Evolutionary conservation across 2,113 vertebrate genomes (phyloP), one percentile per base, ranked within the genome.

Genomic region (Rhynchomys soricoides): DNA sequence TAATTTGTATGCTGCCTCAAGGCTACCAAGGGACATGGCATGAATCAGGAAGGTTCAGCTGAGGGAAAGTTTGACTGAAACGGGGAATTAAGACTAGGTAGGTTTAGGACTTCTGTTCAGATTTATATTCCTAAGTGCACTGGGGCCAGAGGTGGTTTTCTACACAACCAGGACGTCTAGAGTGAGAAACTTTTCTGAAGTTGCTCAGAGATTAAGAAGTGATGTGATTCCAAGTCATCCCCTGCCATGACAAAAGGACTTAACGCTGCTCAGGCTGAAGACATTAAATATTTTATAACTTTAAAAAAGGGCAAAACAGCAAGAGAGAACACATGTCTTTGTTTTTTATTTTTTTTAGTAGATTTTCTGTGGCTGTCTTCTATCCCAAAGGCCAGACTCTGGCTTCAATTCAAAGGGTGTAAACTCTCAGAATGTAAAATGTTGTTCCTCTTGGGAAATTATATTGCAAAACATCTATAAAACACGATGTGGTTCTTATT

Each of bases 1-100:
- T 96, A 95, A 93, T 96, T 95, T 96, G 68, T 93, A 97, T 94
- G 77, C 90, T 73, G 19, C 62, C 74, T 95, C n/a, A 77, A 83
- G 90, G 52, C 26, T 96, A 24, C 9, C 73, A 77, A 95, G 55
- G 62, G 88, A 24, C 77, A 22, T 82, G 21, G 50, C 40, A 1
- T 34, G 89, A 78, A 86, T 88, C 40, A 86, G 64, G 70, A 79
- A 96, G 45, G 48, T 74, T 93, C 4, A 70, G 57, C 4, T 85
- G 73, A 96, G 62, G 88, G 93, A 90, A 95, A 95, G 57, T 93
- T 93, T 78, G 96, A 82, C 31, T 52, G 37, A 94, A 95, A 90
- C 78, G 21, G 90, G 62, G 96, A 89, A 81, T 70, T 73, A 62
- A 73, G 86, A 88, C 22, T 75, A 88, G 17, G n/a, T 90, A 45